phyloP scores from a whole-genome alignment of 53 echinoderm and acorn worm genomes.

The Actinopyga echinites region DNA sequence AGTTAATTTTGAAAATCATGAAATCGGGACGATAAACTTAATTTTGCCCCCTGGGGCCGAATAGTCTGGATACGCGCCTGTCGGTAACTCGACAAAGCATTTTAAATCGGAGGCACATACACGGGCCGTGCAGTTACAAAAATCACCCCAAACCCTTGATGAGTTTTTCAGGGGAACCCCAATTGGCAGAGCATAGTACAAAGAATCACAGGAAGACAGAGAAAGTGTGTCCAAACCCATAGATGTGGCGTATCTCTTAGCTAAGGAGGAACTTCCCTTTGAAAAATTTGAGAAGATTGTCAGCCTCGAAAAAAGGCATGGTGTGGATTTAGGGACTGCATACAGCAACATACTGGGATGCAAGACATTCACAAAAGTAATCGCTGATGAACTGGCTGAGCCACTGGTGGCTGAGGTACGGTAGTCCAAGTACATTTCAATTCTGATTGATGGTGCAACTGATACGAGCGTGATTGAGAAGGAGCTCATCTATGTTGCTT shows the following conservation, averaged over 20 bases:
- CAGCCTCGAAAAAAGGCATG: slow-evolving; percentile 30
- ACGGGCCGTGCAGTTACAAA: not conserved
- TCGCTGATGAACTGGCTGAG: slow-evolving; percentile 12
- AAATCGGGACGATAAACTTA: no score
- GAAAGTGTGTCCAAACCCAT: slow-evolving; percentile 26
- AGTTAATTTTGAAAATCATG: no score
- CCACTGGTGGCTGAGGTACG: slow-evolving; percentile 10
- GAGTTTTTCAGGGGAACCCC: slow-evolving; percentile 34
- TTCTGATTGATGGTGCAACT: slow-evolving; percentile 35
- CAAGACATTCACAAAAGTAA: slow-evolving; percentile 21
- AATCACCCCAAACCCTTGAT: slow-evolving; percentile 11
- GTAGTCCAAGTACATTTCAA: slow-evolving; percentile 23
- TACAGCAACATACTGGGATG: not conserved
- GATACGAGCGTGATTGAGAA: slow-evolving; percentile 40
- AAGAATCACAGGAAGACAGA: slow-evolving; percentile 14
- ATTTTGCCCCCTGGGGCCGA: no score
- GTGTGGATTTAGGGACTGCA: slow-evolving; percentile 23
- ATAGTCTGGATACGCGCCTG: no score
- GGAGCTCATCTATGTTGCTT: slow-evolving; percentile 36
- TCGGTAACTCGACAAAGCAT: no score
- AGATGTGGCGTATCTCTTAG: slow-evolving; percentile 26
- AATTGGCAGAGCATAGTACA: slow-evolving; percentile 2
- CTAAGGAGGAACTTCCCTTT: slow-evolving; percentile 36
- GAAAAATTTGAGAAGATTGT: slow-evolving; percentile 16
- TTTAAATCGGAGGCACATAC: no score